Evolutionary conservation across 1,140 invertebrate species (phyloP).

Genomic region (Drosophila pallidifrons): DNA sequence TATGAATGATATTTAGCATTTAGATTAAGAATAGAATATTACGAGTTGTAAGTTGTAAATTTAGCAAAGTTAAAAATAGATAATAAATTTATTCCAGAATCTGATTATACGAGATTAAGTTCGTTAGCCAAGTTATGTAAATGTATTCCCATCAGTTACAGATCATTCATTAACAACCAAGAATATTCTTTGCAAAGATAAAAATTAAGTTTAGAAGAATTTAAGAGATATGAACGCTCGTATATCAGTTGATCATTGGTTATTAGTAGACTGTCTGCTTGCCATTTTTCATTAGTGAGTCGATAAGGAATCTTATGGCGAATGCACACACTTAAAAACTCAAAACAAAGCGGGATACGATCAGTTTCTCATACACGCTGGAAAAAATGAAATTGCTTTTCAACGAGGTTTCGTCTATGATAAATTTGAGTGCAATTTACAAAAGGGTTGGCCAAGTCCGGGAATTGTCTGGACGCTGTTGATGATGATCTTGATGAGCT

Average conservation of each 20-base stretch:
- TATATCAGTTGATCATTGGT: slow-evolving; percentile 44
- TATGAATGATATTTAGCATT: no score
- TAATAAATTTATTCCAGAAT: not conserved
- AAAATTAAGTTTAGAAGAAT: not conserved
- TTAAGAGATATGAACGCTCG: not conserved
- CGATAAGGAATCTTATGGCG: slow-evolving; percentile 41
- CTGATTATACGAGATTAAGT: not conserved
- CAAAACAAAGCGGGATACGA: slow-evolving; percentile 68
- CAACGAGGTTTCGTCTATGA: slow-evolving; percentile 62
- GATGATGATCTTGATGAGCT: slow-evolving; percentile 59
- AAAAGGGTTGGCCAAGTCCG: slow-evolving; percentile 58
- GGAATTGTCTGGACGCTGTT: not conserved
- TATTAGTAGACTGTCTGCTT: slow-evolving; percentile 34
- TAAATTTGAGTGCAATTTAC: slow-evolving; percentile 56
- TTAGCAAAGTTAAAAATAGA: no score
- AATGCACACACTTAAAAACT: slow-evolving; percentile 43
- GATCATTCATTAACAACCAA: not conserved
- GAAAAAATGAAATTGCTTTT: slow-evolving; percentile 62
- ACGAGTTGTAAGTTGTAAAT: no score
- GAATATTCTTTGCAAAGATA: not conserved
- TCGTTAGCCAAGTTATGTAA: not conserved
- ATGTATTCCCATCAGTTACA: not conserved
- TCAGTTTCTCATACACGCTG: slow-evolving; percentile 38
- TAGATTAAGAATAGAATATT: no score
- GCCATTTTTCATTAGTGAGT: slow-evolving; percentile 52